Percentiles rank a stretch among this genome's conserved stretches.
Conservation (phyloP, 2,113 vertebrate genomes). For the Notothenia coriiceps region DNA sequence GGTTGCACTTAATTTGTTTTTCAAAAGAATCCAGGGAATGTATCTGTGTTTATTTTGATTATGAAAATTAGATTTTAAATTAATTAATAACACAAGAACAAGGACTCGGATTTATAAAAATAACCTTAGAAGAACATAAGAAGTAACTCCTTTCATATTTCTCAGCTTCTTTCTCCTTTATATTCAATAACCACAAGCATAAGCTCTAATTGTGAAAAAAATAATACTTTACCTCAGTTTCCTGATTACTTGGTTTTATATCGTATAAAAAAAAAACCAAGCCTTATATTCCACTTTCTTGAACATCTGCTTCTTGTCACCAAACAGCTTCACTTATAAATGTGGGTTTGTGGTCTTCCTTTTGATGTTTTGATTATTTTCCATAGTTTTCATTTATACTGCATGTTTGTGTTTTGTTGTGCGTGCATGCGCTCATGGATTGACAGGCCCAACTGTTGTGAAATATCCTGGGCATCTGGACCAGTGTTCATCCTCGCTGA, state of each 20-base stretch:
- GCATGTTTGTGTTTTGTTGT: neutral
- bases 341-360: constrained; percentile 12
- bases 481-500: constrained; percentile 67
- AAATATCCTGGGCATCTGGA: constrained; percentile 76
- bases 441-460: constrained; percentile 64
- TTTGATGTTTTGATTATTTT: constrained; percentile 22
- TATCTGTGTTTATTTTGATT: constrained; percentile 32
- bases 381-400: neutral
- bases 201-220: neutral
- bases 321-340: neutral
- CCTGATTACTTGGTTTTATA: neutral
- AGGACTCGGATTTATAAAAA: neutral
- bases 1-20: constrained; percentile 15
- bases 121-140: neutral
- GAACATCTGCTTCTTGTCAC: constrained; percentile 17
- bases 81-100: neutral
- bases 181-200: neutral
- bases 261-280: neutral
- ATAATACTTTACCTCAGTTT: neutral
- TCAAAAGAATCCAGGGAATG: neutral
- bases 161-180: neutral
- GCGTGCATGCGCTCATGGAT: constrained; percentile 12
- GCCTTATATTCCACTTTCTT: neutral
- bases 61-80: constrained; percentile 12
- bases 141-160: neutral